Base-by-base conservation (phyloP, 2,797 vertebrate species). In the Antennarius maculatus region DNA sequence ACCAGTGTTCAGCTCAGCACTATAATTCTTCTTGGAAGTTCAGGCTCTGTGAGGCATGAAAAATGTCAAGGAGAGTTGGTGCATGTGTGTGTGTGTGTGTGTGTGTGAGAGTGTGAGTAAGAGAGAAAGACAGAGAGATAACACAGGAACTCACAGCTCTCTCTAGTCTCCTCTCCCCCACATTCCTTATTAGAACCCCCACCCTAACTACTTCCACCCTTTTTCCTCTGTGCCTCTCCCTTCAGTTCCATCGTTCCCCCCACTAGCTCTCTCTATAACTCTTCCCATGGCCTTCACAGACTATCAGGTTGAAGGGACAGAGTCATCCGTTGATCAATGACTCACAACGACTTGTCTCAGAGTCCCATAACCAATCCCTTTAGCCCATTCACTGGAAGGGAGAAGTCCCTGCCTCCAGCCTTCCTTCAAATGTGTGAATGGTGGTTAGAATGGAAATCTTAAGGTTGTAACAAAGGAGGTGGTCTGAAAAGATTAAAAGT, bases 121-220 rank as follows among this genome's bases (percentile, higher is more conserved):
- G 58, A 75, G 61, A 47, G 61, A 49, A 41, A 31, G 34, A 28
- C 16, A 55, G 75, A 70, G 23, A 81, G 80, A 88, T 85, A 89
- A 85, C 74, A 76, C 72, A 81, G 80, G 66, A 82, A 85, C 81
- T 88, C 45, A 0, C 51, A 79, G 79, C 69, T 48, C 73, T 91
- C 90, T 93, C 69, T 57, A 46, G 92, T 87, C 89, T 90, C 41
- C 78, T 82, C 85, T 89, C 86, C 85, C 84, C 77, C 87, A 71
- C 84, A 83, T 89, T 88, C 84, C 83, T 89, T 43, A 65, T 55
- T 71, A 47, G 60, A 71, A 55, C 69, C 66, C 73, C 56, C 42
- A 54, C 7, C 5, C 69, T 54, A 53, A 23, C 51, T 42, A 47
- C 54, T 62, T 69, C 66, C 62, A 57, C 31, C 49, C 55, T 53